phyloP scores from a whole-genome alignment of 2,797 vertebrate genomes.

The Tachyglossus aculeatus region DNA sequence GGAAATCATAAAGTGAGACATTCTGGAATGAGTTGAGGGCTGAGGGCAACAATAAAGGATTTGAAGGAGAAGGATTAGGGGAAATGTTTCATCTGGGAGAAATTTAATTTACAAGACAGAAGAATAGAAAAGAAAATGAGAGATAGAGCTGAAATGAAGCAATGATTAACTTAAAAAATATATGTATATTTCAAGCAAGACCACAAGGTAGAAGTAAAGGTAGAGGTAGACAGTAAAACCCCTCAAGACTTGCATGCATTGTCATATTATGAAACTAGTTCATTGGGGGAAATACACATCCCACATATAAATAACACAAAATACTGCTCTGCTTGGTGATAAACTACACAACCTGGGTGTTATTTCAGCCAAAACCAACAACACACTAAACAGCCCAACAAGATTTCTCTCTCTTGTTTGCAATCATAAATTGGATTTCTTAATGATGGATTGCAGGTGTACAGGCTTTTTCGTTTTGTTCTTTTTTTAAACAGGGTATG shows the following conservation, averaged over 20 bases:
- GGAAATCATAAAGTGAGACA: conserved; percentile 53
- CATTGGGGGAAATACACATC: not conserved
- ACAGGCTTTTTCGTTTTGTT: not conserved
- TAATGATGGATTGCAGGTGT: conserved; percentile 16
- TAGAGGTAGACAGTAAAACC: no score
- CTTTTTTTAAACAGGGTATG: not conserved
- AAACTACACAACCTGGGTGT: not conserved
- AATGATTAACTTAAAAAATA: no score
- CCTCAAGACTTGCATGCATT: not conserved
- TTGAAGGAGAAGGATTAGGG: not conserved
- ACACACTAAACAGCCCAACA: not conserved
- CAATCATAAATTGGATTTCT: conserved; percentile 21
- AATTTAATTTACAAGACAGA: not conserved
- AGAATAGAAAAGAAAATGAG: not conserved
- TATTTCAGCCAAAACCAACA: not conserved
- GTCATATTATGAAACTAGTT: not conserved
- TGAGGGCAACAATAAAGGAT: conserved; percentile 40
- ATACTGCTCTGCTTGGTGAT: not conserved
- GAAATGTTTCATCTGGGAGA: not conserved
- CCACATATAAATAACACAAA: no score
- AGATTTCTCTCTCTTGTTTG: conserved; percentile 17
- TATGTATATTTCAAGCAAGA: no score
- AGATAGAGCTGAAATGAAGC: conserved; percentile 1
- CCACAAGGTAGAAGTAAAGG: no score
- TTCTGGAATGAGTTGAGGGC: conserved; percentile 42